phyloP scores from a whole-genome alignment of 2,888 invertebrate genomes.

The Tetanocera ferruginea region DNA sequence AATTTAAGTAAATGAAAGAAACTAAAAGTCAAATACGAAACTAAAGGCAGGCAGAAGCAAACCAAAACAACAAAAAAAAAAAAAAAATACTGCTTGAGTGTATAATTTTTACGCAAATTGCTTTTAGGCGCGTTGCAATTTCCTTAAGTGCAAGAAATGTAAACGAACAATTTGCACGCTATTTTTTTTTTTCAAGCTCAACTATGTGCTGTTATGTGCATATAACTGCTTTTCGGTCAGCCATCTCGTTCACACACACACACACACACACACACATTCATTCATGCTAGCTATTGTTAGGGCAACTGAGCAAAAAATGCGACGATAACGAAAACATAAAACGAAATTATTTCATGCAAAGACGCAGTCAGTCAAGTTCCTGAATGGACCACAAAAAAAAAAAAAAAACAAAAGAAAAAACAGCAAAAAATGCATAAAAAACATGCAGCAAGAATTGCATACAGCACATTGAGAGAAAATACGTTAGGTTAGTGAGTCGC shows the following conservation, averaged over 20 bases:
- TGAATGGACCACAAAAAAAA: conserved; percentile 8
- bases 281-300: background rate
- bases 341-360: conserved; percentile 45
- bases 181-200: background rate
- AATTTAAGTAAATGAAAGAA: background rate
- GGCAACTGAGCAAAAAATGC: background rate
- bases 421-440: background rate
- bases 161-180: conserved; percentile 10
- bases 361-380: conserved; percentile 39
- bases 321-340: conserved; percentile 9
- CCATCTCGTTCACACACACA: background rate
- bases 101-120: background rate
- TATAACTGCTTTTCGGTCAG: background rate
- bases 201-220: background rate
- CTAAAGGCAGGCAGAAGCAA: too few relatives aligned
- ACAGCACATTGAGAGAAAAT: background rate
- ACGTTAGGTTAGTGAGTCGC: too few relatives aligned
- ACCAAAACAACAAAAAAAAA: too few relatives aligned
- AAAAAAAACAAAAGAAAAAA: background rate
- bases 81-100: background rate
- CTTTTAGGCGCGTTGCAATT: conserved; percentile 26
- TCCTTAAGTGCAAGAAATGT: conserved; percentile 20
- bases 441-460: background rate
- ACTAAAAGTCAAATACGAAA: background rate
- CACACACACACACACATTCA: background rate